Evolutionary conservation across 2,113 vertebrate genomes (phyloP).

Genomic region (Chaenocephalus aceratus): DNA sequence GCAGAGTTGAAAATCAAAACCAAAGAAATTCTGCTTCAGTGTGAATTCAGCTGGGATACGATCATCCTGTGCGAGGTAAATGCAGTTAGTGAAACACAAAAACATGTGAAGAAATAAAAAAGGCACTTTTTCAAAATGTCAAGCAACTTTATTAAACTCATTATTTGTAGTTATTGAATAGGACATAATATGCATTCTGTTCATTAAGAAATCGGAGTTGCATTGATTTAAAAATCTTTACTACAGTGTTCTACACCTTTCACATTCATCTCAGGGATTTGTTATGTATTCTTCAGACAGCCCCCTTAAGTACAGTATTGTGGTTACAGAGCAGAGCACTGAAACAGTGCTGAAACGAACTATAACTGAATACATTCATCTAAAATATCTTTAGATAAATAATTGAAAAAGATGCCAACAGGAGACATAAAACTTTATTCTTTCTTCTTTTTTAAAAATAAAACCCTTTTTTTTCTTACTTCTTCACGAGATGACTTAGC

Average conservation of each 20-base stretch:
- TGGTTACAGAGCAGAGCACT: not conserved
- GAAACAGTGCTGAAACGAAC: not conserved
- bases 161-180: not conserved
- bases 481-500: no score
- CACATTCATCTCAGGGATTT: not conserved
- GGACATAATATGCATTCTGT: not conserved
- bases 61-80: not conserved
- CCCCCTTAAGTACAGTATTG: not conserved
- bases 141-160: constrained; percentile 24
- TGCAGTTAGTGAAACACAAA: not conserved
- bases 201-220: not conserved
- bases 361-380: not conserved
- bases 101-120: not conserved
- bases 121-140: not conserved
- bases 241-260: not conserved
- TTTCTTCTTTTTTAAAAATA: no score
- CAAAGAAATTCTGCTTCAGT: not conserved
- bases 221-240: not conserved
- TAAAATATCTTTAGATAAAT: no score
- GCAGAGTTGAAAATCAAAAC: not conserved
- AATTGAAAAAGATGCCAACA: no score
- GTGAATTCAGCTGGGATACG: not conserved
- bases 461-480: no score
- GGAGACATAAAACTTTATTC: no score
- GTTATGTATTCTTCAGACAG: not conserved